Percentiles rank a stretch among this genome's conserved stretches.
These are phyloP conservation scores for Mesaphorura yosii DNA, from an alignment of 1,140 invertebrate genomes.

Conservation along the genomic window DNA sequence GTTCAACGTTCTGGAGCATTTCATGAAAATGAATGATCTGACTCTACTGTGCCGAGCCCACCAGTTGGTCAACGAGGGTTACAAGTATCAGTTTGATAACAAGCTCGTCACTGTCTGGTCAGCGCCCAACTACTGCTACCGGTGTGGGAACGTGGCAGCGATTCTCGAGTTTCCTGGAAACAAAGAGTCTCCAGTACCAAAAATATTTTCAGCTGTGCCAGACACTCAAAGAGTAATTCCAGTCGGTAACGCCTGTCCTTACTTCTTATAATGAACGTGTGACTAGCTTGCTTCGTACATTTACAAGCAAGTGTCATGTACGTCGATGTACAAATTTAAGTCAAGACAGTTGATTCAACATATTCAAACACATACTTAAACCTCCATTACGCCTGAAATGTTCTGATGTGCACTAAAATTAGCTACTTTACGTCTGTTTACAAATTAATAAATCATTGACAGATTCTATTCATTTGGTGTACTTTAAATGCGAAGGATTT, in stretches of 20 bases:
- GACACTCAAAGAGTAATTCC: constrained; percentile 86
- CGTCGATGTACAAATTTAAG: too few relatives aligned
- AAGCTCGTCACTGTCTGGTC: constrained; percentile 94
- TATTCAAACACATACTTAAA: too few relatives aligned
- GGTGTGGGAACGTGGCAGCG: constrained; percentile 86
- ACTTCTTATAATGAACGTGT: constrained; percentile 67
- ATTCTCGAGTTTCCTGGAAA: constrained; percentile 75
- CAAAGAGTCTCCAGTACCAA: constrained; percentile 48
- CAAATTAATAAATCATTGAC: too few relatives aligned
- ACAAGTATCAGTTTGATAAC: constrained; percentile 91
- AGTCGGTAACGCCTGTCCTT: constrained; percentile 78
- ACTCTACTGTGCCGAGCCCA: constrained; percentile 87
- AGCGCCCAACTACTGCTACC: constrained; percentile 91
- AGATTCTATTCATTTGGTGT: too few relatives aligned
- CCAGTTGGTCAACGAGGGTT: constrained; percentile 93
- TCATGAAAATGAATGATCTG: constrained; percentile 81
- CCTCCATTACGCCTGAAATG: too few relatives aligned
- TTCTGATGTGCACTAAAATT: too few relatives aligned
- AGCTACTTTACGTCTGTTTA: too few relatives aligned
- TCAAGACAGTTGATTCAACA: too few relatives aligned
- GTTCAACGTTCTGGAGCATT: constrained; percentile 79
- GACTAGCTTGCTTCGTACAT: too few relatives aligned
- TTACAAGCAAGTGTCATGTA: too few relatives aligned
- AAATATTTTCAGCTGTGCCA: constrained; percentile 88
- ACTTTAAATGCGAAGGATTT: too few relatives aligned